phyloP scores from a whole-genome alignment of 2,888 invertebrate species.

The Falcaria lacertinaria region DNA sequence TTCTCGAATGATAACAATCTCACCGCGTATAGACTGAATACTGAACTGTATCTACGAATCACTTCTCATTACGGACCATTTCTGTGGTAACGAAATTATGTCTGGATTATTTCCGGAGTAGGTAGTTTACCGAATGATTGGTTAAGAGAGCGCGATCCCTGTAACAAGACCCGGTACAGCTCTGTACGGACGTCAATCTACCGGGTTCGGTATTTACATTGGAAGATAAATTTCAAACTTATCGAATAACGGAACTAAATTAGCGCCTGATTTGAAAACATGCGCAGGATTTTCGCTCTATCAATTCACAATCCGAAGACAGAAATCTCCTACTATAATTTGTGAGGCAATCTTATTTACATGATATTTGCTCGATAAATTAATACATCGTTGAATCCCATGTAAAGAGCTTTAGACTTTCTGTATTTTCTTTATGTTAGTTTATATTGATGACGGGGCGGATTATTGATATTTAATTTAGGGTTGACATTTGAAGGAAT shows the following conservation, averaged over 20 bases:
- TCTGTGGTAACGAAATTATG: constrained; percentile 2
- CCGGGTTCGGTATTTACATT: not conserved
- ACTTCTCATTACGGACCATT: not conserved
- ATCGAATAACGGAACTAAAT: not conserved
- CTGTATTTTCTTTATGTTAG: too few relatives aligned
- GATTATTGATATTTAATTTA: constrained; percentile 2
- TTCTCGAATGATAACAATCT: constrained; percentile 69
- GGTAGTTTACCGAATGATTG: constrained; percentile 1
- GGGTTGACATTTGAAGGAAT: constrained; percentile 8
- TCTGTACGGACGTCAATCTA: not conserved
- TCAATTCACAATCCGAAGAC: not conserved
- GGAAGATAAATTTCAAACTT: not conserved
- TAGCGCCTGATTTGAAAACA: not conserved
- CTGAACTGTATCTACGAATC: not conserved
- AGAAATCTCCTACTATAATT: not conserved
- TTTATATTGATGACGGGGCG: not conserved
- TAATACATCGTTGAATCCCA: too few relatives aligned
- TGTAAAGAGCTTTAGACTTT: too few relatives aligned
- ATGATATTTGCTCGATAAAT: not conserved
- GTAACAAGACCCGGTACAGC: not conserved
- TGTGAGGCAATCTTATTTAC: not conserved
- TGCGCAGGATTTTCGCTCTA: not conserved
- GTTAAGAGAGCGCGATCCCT: not conserved
- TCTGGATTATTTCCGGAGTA: constrained; percentile 1
- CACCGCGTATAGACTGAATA: constrained; percentile 21